A percentile compares a stretch with the other conserved stretches of the same genome.
Conservation (phyloP, 2,888 invertebrate species). For the Salticus scenicus region DNA sequence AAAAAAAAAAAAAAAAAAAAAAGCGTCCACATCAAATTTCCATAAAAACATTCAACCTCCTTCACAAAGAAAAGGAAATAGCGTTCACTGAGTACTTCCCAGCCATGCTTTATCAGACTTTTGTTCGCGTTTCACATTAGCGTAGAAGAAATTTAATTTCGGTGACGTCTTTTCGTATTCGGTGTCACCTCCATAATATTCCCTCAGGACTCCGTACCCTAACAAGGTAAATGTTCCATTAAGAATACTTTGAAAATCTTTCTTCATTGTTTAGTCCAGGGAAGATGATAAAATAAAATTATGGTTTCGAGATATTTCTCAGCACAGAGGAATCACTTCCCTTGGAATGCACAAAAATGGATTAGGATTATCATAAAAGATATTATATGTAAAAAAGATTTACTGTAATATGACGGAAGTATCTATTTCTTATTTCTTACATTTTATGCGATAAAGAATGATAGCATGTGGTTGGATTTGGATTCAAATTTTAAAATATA, state of each 20-base stretch:
- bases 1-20: too few relatives aligned
- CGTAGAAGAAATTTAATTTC: neutral
- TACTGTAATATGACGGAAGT: too few relatives aligned
- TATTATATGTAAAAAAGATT: too few relatives aligned
- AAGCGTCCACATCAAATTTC: too few relatives aligned
- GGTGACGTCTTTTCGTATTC: neutral
- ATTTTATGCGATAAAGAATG: too few relatives aligned
- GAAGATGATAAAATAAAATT: neutral
- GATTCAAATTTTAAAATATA: too few relatives aligned
- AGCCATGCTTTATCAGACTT: neutral
- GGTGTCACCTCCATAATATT: neutral
- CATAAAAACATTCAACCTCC: too few relatives aligned
- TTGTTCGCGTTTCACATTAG: neutral
- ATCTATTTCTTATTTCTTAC: too few relatives aligned
- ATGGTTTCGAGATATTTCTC: neutral
- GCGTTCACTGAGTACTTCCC: neutral
- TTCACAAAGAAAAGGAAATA: neutral
- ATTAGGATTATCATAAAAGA: too few relatives aligned
- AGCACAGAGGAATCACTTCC: too few relatives aligned
- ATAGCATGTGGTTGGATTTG: too few relatives aligned
- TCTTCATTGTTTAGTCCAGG: neutral
- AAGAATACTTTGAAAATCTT: neutral
- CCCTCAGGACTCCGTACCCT: neutral
- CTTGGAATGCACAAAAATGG: too few relatives aligned
- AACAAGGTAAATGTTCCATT: slow-evolving; percentile 15